Conservation (phyloP, 2,888 invertebrate genomes). For the Heliconius ismenius region DNA sequence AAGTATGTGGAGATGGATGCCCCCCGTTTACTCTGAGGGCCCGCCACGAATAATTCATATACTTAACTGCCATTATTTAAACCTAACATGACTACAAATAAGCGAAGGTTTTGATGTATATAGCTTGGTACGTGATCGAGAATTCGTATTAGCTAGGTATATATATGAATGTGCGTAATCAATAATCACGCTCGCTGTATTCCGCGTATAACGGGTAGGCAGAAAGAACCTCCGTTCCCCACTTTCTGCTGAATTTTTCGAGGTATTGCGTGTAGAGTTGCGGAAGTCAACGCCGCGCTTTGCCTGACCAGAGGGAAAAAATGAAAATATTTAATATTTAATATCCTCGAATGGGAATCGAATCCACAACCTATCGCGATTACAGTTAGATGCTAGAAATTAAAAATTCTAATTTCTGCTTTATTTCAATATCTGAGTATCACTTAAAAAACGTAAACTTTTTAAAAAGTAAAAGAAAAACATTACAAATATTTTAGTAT, state of each 20-base stretch:
- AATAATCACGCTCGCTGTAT: too few relatives aligned
- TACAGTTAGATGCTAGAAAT: background rate
- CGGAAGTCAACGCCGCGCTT: too few relatives aligned
- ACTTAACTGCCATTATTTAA: constrained; percentile 25
- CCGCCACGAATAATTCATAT: constrained; percentile 48
- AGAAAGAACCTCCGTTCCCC: too few relatives aligned
- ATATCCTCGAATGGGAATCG: too few relatives aligned
- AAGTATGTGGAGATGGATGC: constrained; percentile 64
- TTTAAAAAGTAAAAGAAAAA: too few relatives aligned
- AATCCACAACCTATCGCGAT: background rate
- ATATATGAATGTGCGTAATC: background rate
- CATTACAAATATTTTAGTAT: too few relatives aligned
- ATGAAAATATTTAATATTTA: too few relatives aligned
- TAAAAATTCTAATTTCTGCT: background rate
- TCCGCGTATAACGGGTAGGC: too few relatives aligned
- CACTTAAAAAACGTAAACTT: background rate
- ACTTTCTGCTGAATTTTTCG: too few relatives aligned
- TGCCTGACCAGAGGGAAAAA: too few relatives aligned
- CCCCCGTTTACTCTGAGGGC: constrained; percentile 57
- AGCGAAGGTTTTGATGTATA: background rate
- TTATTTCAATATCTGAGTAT: background rate
- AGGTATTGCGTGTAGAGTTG: too few relatives aligned
- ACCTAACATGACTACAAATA: constrained; percentile 17
- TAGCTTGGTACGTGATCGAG: constrained; percentile 6
- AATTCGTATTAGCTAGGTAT: background rate